Evolutionary conservation across 1,140 invertebrate genomes (phyloP), one percentile per base, ranked within the genome.

Genomic region (Drosophila repletoides): DNA sequence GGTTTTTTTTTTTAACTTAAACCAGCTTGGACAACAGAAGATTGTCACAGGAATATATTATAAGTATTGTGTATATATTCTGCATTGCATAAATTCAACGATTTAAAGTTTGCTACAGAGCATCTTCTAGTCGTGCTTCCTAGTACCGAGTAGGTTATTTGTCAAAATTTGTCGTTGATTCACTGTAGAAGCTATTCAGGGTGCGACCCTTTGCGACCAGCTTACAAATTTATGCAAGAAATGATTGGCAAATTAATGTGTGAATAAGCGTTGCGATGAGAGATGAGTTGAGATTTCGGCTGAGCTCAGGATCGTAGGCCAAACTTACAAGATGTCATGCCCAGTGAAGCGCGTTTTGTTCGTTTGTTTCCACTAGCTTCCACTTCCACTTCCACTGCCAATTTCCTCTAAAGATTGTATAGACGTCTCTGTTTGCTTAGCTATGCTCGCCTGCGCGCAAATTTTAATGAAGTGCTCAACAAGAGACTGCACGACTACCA

Each of bases 251-350:
- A 81, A 83, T 76, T 80, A 58, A 56, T 66, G 73, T 76, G 72
- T 63, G 51, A 76, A 83, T 69, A 49, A 61, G 38, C 40, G 15
- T 51, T 26, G 41, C 26, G 46, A 48, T 36, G 15, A 6, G n/a
- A n/a, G n/a, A n/a, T n/a, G n/a, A n/a, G n/a, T n/a, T n/a, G n/a
- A n/a, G n/a, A n/a, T n/a, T n/a, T n/a, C n/a, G n/a, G 45, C 31
- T 68, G 41, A 45, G 36, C 46, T 68, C 19, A 45, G 64, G 46
- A 43, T 67, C 41, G 14, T 3, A 29, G 41, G 43, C 24, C 43
- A 65, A 22, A 79, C 70, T 77, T 66, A 70, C 79, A 61, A 63
- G 59, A 46, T 74, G 70, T 74, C 70, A 83, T 70, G 79, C 79
- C 51, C 69, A 59, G 34, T 49, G 29, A 53, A 64, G 56, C 66